Percentiles rank a stretch among this genome's conserved stretches.
Conservation (phyloP, 1,140 invertebrate species). For the Pomacea maculata region DNA sequence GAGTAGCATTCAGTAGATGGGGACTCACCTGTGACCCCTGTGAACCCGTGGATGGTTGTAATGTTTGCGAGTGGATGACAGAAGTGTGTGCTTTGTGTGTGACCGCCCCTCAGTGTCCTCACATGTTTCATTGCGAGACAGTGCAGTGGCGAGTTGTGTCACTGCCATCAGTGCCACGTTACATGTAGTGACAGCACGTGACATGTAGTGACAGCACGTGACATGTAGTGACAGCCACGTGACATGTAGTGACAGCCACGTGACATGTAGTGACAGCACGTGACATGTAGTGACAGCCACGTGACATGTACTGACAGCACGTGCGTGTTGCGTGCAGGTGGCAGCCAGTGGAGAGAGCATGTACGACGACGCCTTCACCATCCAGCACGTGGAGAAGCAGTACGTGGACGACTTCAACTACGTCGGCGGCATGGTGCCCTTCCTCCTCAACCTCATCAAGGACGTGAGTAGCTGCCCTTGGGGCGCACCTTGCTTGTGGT, state of each 20-base stretch:
- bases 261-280: too few relatives aligned
- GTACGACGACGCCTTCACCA: constrained; percentile 66
- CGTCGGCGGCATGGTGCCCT: constrained; percentile 63
- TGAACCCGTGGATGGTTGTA: neutral
- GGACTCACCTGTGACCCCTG: neutral
- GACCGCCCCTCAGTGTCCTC: constrained; percentile 1
- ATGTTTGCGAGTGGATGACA: neutral
- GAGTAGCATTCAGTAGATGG: too few relatives aligned
- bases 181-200: too few relatives aligned
- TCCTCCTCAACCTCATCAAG: constrained; percentile 60
- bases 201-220: too few relatives aligned
- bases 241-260: too few relatives aligned
- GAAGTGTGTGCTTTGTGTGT: neutral
- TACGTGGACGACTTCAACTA: constrained; percentile 61
- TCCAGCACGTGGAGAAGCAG: constrained; percentile 59
- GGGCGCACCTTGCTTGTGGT: neutral
- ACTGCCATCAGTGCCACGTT: too few relatives aligned
- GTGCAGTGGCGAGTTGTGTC: too few relatives aligned
- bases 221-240: too few relatives aligned
- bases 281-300: too few relatives aligned
- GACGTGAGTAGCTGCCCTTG: constrained; percentile 49
- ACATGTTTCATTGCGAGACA: neutral
- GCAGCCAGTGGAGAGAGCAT: constrained; percentile 63
- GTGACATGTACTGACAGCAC: too few relatives aligned
- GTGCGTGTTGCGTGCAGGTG: constrained; percentile 37